Conservation (phyloP, 2,113 vertebrate genomes). For the Psettodes erumei region DNA sequence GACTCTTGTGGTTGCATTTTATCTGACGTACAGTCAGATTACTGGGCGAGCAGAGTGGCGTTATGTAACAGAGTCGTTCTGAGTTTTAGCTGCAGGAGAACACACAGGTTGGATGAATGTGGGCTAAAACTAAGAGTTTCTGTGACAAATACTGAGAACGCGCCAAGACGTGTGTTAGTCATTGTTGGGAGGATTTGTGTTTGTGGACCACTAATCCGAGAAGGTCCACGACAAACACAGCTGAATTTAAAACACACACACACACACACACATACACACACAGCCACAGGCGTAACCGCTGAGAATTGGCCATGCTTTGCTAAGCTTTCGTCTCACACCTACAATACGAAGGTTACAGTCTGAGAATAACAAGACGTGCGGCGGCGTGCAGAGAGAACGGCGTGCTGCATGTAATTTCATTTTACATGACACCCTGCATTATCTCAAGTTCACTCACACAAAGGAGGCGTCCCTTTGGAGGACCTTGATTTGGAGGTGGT, state of each 20-base stretch:
- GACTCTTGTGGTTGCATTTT: constrained; percentile 34
- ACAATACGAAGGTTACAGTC: constrained; percentile 48
- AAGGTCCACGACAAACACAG: constrained; percentile 42
- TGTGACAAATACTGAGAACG: constrained; percentile 17
- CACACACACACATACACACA: constrained; percentile 3
- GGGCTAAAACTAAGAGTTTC: constrained; percentile 36
- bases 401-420: constrained; percentile 53
- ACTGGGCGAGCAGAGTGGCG: not conserved
- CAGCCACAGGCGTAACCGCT: constrained; percentile 14
- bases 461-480: constrained; percentile 50
- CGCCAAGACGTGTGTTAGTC: constrained; percentile 25
- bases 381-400: constrained; percentile 30
- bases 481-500: constrained; percentile 51
- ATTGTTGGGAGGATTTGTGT: constrained; percentile 50
- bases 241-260: constrained; percentile 18
- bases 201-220: constrained; percentile 55
- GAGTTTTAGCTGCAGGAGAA: constrained; percentile 31
- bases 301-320: constrained; percentile 59
- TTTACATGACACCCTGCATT: constrained; percentile 59
- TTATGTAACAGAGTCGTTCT: constrained; percentile 53
- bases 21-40: constrained; percentile 9
- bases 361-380: constrained; percentile 36
- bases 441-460: constrained; percentile 58
- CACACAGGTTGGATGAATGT: constrained; percentile 21
- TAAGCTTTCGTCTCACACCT: constrained; percentile 58